phyloP scores from a whole-genome alignment of 2,888 invertebrate genomes.

The Perizoma affinitatum region DNA sequence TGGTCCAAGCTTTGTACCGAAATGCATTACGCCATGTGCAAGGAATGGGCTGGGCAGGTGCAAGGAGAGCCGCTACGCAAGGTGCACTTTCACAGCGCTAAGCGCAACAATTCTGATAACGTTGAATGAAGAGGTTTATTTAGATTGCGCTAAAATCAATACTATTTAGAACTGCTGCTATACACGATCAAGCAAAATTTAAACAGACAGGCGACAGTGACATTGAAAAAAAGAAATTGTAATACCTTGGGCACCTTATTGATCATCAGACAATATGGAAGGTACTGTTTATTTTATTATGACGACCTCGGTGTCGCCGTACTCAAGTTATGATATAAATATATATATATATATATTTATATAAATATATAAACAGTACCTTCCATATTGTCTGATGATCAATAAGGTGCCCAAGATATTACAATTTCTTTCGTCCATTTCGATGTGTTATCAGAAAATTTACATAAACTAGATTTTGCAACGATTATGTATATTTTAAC shows the following conservation, averaged over 20 bases:
- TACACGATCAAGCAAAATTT: neutral
- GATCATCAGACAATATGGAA: too few species aligned
- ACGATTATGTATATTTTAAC: conserved; percentile 49
- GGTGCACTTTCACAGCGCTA: conserved; percentile 69
- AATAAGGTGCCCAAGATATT: too few species aligned
- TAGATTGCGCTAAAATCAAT: conserved; percentile 28
- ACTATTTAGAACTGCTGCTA: conserved; percentile 46
- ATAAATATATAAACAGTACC: too few species aligned
- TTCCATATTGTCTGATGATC: too few species aligned
- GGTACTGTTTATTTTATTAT: too few species aligned
- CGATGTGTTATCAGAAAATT: conserved; percentile 54
- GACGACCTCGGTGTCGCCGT: too few species aligned
- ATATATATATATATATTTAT: too few species aligned
- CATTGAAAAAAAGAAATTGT: conserved; percentile 44
- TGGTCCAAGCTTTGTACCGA: conserved; percentile 64
- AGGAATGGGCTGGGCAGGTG: conserved; percentile 74
- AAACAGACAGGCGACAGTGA: conserved; percentile 2
- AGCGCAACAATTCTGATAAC: conserved; percentile 59
- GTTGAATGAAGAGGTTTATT: conserved; percentile 28
- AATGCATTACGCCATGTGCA: conserved; percentile 75
- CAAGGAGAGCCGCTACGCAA: conserved; percentile 59
- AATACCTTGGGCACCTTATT: too few species aligned
- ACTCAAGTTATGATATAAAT: too few species aligned
- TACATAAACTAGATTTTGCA: conserved; percentile 51
- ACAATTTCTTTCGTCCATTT: conserved; percentile 45